Evolutionary conservation across 2,888 invertebrate species (phyloP).

Genomic region (Strigamia crassipes): DNA sequence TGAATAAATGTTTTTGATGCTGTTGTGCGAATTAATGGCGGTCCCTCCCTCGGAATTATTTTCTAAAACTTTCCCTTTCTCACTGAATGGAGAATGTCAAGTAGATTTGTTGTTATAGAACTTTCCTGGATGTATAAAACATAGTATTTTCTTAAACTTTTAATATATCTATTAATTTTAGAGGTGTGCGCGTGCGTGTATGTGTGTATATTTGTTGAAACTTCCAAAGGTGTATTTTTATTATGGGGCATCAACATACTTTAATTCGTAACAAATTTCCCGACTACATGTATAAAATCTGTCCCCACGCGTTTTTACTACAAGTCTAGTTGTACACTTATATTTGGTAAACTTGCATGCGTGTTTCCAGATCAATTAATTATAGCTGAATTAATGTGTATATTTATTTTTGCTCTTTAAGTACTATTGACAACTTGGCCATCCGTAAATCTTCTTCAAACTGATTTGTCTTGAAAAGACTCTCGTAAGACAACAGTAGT

Average conservation of each 20-base stretch:
- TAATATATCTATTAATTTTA: not conserved
- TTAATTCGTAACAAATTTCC: not conserved
- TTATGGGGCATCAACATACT: not conserved
- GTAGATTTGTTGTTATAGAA: slow-evolving; percentile 15
- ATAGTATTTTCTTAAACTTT: slow-evolving; percentile 30
- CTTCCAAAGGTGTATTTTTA: slow-evolving; percentile 26
- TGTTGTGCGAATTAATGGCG: not conserved
- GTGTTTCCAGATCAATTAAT: not conserved
- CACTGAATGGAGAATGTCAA: not conserved
- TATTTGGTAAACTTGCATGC: not conserved
- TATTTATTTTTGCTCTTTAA: slow-evolving; percentile 20
- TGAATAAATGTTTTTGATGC: not conserved
- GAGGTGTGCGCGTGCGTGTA: not conserved
- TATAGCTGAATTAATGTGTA: slow-evolving; percentile 16
- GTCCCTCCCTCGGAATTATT: slow-evolving; percentile 9
- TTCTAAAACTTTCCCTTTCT: not conserved
- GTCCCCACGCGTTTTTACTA: not conserved
- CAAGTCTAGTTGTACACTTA: not conserved
- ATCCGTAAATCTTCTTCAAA: not conserved
- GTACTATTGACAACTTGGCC: slow-evolving; percentile 30
- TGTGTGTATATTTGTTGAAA: slow-evolving; percentile 21
- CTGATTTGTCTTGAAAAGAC: slow-evolving; percentile 30
- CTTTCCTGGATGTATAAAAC: slow-evolving; percentile 10
- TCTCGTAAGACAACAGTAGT: not conserved
- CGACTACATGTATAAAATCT: not conserved